Base-by-base conservation (phyloP, 2,113 vertebrate genomes). In the Acinonyx jubatus region DNA sequence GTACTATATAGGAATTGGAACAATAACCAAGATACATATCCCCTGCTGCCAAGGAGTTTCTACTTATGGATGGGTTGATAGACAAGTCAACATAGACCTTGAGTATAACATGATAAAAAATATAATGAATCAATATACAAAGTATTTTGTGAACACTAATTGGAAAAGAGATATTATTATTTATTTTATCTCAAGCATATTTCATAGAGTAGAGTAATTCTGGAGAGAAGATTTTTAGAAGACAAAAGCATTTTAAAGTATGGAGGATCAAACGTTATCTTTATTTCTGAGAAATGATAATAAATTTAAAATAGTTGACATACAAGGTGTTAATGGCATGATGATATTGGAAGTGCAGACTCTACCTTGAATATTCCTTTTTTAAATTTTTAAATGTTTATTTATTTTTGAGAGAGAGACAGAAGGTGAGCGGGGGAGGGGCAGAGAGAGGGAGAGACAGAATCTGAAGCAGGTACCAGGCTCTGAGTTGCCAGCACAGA, bases 321-420 rank as follows among this genome's bases (percentile, higher is more conserved):
- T 1, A 52, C n/a, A 25, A 57, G n/a, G 0, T 52, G 3, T 33
- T 31, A 12, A 2, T 11, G 52, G 4, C n/a, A n/a, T 45, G 6
- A 45, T 73, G 11, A 87, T 5, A 52, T 19, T 66, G 23, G 61
- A 83, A 91, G 21, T 4, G 13, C 3, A 71, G 4, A 0, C 5
- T 78, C 4, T 14, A 10, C 0, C 3, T 93, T 23, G 16, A 45
- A 1, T 48, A 57, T 45, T 38, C 8, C 45, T 45, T 45, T 45
- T 45, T 9, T 0, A 45, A 45, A 45, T 45, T 45, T 45, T 45
- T 45, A 45, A 45, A 9, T 45, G 45, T 45, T 45, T 45, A 41
- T 41, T 41, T 41, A 45, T 45, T 45, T 45, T 45, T 45, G 45
- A 45, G 45, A 45, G 45, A 45, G 45, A 45, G 45, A 45, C 45